Evolutionary conservation across 2,113 vertebrate genomes (phyloP), one percentile per base, ranked within the genome.

Genomic region (Bubo bubo): DNA sequence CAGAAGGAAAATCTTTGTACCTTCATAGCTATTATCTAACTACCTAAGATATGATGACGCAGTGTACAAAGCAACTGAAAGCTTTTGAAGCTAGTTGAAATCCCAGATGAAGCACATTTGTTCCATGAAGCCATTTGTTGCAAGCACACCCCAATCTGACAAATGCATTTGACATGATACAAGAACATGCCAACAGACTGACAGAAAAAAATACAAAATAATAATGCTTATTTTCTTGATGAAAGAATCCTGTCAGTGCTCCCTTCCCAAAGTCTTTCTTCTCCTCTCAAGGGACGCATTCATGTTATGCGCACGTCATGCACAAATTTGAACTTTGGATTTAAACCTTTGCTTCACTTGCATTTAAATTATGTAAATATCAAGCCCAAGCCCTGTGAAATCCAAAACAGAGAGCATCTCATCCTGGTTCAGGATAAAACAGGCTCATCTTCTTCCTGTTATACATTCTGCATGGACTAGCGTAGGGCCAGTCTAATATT

Each of bases 361-460:
- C 66, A 76, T 93, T 94, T 86, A 79, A 90, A 96, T 94, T 90
- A 94, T 66, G 92, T 93, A 96, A 96, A 96, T 96, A 97, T 73
- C 93, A 96, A 95, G 80, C 34, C 45, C 92, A 76, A 94, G 74
- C 85, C 43, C 71, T 94, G 62, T 76, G 87, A 93, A 96, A 95
- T 79, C 79, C 71, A 56, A 90, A 95, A 58, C 43, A 87, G 86
- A 83, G 82, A 87, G 81, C 91, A 94, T 82, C 74, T 88, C 66
- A 39, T 62, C 70, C 77, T 45, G 39, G 14, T 91, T 85, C n/a
- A 76, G 87, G 71, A 76, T 63, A 85, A 89, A 96, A 64, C 81
- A 92, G 49, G 85, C 70, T 90, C n/a, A 34, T 88, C 58, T 76
- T 88, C 93, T 82, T 76, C 81, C 81, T 86, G 16, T 26, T 62